These are phyloP conservation scores for Mola mola DNA, from an alignment of 2,113 vertebrate species.

Conservation along the genomic window DNA sequence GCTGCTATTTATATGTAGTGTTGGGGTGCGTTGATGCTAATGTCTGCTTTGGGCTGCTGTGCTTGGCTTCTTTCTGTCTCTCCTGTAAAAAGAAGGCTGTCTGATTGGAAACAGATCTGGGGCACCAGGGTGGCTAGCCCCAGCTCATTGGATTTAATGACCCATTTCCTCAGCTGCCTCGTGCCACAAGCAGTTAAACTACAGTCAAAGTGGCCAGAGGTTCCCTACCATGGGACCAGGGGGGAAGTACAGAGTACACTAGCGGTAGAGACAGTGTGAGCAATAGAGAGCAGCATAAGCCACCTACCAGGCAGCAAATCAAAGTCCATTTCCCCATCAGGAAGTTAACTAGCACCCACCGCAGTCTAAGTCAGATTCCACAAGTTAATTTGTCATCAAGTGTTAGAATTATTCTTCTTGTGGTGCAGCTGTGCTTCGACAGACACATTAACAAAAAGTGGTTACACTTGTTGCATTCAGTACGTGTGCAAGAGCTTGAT, in stretches of 20 bases:
- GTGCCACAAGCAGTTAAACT: constrained; percentile 84
- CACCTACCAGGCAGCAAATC: constrained; percentile 69
- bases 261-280: constrained; percentile 62
- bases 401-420: constrained; percentile 14
- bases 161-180: constrained; percentile 83
- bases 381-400: constrained; percentile 32
- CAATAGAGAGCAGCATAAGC: constrained; percentile 64
- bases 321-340: constrained; percentile 68
- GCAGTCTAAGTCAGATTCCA: constrained; percentile 49
- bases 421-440: background rate
- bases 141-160: constrained; percentile 85
- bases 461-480: constrained; percentile 16
- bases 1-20: constrained; percentile 51
- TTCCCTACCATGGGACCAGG: constrained; percentile 69
- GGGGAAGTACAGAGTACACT: constrained; percentile 47
- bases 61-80: constrained; percentile 56
- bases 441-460: background rate
- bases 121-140: constrained; percentile 78
- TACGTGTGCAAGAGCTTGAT: too few relatives aligned
- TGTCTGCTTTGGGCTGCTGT: constrained; percentile 61
- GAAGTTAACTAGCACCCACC: constrained; percentile 68
- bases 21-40: constrained; percentile 52
- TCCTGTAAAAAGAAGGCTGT: constrained; percentile 79
- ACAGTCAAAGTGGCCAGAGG: constrained; percentile 84
- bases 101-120: constrained; percentile 85